Conservation (phyloP, 2,113 vertebrate genomes). For the Potamarius usumacintae region DNA sequence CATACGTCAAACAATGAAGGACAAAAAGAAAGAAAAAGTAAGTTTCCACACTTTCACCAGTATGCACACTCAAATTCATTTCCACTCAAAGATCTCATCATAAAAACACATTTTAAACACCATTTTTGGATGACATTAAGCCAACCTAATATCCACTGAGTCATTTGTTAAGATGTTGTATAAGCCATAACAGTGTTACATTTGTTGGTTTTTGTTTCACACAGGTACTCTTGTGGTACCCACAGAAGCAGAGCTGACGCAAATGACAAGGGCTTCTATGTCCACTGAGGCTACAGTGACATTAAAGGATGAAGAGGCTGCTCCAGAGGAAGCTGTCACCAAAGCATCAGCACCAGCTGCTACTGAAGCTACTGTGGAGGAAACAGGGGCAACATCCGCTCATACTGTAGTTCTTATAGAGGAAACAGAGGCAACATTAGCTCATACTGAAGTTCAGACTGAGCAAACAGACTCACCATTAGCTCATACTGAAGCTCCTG, state of each 20-base stretch:
- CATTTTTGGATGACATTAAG: not conserved
- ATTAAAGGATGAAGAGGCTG: not conserved
- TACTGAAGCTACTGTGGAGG: constrained; percentile 10
- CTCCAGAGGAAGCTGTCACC: rapidly evolving
- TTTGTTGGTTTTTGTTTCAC: constrained; percentile 4
- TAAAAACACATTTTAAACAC: constrained; percentile 1
- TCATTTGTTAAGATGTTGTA: not conserved
- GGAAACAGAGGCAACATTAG: not conserved
- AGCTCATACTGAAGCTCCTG: constrained; percentile 10
- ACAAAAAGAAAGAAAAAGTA: not conserved
- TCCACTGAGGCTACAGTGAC: not conserved
- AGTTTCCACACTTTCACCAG: not conserved
- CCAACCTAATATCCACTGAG: not conserved
- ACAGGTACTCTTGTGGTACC: constrained; percentile 61
- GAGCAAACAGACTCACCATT: not conserved
- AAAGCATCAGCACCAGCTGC: rapidly evolving
- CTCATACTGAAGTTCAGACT: rapidly evolving
- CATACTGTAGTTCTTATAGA: not conserved
- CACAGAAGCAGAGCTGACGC: not conserved
- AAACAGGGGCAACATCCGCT: not conserved
- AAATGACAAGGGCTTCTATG: rapidly evolving
- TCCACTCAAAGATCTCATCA: not conserved
- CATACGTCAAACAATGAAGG: not conserved
- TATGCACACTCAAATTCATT: not conserved
- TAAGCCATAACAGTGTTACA: not conserved